phyloP scores from a whole-genome alignment of 2,797 vertebrate genomes.

The Scarus forsteni region DNA sequence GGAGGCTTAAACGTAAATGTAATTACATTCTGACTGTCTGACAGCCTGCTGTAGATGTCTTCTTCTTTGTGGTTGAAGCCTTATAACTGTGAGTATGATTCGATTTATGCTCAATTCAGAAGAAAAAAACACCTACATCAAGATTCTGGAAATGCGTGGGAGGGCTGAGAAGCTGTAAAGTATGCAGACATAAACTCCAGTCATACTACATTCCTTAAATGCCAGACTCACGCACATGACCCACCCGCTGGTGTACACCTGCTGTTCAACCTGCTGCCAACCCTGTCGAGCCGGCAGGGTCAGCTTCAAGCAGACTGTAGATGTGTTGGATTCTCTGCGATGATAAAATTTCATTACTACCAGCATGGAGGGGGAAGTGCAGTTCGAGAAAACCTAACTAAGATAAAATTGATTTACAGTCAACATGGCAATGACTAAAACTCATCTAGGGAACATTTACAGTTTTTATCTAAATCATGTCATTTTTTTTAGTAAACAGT shows the following conservation, averaged over 20 bases:
- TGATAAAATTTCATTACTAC: too few species aligned
- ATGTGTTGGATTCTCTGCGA: not conserved
- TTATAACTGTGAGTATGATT: too few species aligned
- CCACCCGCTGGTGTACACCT: not conserved
- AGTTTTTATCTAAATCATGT: too few species aligned
- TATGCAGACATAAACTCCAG: conserved; percentile 25
- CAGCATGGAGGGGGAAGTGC: too few species aligned
- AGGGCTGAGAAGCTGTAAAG: not conserved
- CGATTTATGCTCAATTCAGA: not conserved
- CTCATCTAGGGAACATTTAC: not conserved
- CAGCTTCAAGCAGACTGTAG: too few species aligned
- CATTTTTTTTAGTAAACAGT: too few species aligned
- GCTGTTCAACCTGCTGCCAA: not conserved
- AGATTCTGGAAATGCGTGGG: not conserved
- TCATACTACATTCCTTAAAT: conserved; percentile 33
- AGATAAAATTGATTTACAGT: not conserved
- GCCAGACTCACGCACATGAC: conserved; percentile 15
- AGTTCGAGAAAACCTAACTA: not conserved
- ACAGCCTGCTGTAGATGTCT: too few species aligned
- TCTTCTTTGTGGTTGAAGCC: too few species aligned
- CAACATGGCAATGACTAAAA: not conserved
- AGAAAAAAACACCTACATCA: not conserved
- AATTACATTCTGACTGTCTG: too few species aligned
- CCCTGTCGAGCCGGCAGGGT: not conserved
- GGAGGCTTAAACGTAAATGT: too few species aligned